A percentile compares a stretch with the other conserved stretches of the same genome.
These are phyloP conservation scores for Drosophila willistoni DNA, from an alignment of 1,140 invertebrate species.

Conservation along the genomic window DNA sequence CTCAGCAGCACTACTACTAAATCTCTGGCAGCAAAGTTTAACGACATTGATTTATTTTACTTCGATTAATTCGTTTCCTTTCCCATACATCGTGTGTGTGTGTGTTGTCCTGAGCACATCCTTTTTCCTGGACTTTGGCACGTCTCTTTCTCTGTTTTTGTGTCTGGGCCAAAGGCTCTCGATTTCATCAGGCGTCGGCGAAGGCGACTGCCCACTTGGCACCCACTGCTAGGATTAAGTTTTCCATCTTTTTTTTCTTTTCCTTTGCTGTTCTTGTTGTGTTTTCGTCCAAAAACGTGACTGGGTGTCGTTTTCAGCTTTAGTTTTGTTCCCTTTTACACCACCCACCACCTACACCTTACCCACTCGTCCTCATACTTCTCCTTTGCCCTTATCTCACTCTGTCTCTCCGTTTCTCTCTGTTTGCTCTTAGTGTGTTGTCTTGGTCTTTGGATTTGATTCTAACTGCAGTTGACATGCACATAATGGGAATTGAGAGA, in stretches of 20 bases:
- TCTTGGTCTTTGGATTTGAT: constrained; percentile 63
- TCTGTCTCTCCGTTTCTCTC: neutral
- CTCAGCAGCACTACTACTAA: constrained; percentile 42
- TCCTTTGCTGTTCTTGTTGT: neutral
- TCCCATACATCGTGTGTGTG: neutral
- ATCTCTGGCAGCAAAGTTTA: constrained; percentile 70
- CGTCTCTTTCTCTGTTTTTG: constrained; percentile 41
- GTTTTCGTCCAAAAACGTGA: constrained; percentile 72
- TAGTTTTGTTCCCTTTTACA: constrained; percentile 49
- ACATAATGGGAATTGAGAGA: constrained; percentile 81
- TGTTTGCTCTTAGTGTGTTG: constrained; percentile 28
- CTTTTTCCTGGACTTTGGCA: constrained; percentile 68
- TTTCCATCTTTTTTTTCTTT: constrained; percentile 39
- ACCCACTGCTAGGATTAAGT: constrained; percentile 62
- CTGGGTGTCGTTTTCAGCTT: constrained; percentile 78
- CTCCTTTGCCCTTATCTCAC: too few relatives aligned
- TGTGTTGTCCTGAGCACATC: constrained; percentile 28
- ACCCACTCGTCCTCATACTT: neutral
- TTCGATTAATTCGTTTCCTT: constrained; percentile 81
- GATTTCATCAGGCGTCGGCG: constrained; percentile 55
- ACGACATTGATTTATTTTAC: constrained; percentile 82
- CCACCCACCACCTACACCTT: neutral
- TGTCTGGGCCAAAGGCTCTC: constrained; percentile 59
- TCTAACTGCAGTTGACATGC: constrained; percentile 81
- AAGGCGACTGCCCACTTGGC: constrained; percentile 29